Evolutionary conservation across 2,113 vertebrate genomes (phyloP).

Genomic region (Tyrannus savana): DNA sequence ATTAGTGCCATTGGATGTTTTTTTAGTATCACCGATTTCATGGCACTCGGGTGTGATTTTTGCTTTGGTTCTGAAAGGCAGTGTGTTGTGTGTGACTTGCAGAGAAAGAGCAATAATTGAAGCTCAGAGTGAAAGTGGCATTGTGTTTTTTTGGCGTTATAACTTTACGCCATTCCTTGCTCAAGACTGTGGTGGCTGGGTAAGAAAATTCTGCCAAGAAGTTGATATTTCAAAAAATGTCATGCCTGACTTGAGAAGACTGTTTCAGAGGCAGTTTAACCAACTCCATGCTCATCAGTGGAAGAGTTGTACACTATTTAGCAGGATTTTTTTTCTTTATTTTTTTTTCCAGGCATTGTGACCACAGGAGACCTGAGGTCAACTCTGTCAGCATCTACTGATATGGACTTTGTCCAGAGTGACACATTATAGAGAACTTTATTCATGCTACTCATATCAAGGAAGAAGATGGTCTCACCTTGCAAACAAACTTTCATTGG

Average conservation of each 20-base stretch:
- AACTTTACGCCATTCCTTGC: not conserved
- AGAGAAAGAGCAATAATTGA: not conserved
- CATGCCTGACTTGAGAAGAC: not conserved
- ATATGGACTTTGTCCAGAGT: not conserved
- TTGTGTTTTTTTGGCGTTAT: not conserved
- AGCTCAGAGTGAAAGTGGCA: not conserved
- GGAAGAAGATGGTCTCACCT: not conserved
- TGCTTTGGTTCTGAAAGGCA: not conserved
- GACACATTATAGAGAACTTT: not conserved
- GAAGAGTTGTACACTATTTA: not conserved
- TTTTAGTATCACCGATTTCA: not conserved
- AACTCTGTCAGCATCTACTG: not conserved
- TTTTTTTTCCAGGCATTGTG: not conserved
- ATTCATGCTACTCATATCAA: not conserved
- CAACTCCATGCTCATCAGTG: not conserved
- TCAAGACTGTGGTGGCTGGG: not conserved
- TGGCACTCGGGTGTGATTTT: not conserved
- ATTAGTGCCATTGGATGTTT: not conserved
- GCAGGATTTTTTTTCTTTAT: not conserved
- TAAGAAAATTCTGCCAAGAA: not conserved
- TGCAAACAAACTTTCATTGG: not conserved
- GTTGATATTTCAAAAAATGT: not conserved
- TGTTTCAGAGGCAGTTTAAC: not conserved
- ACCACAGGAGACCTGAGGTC: not conserved
- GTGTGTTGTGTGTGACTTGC: not conserved